phyloP scores from a whole-genome alignment of 2,113 vertebrate species.

The Myiopsitta monachus region DNA sequence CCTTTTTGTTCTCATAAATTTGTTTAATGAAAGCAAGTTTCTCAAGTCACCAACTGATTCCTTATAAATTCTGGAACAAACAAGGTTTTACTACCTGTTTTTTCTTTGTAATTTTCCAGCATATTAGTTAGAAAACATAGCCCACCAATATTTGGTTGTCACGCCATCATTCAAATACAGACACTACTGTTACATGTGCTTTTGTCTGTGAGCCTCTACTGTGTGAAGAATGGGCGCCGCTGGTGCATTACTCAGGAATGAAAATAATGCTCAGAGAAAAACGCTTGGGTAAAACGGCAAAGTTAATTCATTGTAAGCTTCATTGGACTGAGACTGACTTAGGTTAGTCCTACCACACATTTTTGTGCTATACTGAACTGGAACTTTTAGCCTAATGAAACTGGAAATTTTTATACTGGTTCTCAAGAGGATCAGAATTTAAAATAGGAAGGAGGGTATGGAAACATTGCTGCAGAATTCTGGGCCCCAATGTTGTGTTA shows the following conservation, averaged over 20 bases:
- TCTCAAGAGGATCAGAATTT: neutral
- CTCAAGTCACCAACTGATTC: neutral
- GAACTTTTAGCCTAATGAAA: neutral
- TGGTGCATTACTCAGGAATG: neutral
- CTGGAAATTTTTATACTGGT: neutral
- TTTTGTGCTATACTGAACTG: neutral
- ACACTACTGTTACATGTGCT: neutral
- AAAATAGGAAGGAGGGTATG: neutral
- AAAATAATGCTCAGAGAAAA: neutral
- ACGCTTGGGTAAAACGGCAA: neutral
- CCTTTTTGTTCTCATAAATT: neutral
- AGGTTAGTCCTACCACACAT: neutral
- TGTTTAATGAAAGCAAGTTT: neutral
- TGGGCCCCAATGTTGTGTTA: neutral
- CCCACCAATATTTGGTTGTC: neutral
- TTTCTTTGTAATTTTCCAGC: conserved; percentile 12
- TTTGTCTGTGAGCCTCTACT: neutral
- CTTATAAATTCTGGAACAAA: neutral
- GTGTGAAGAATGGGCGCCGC: neutral
- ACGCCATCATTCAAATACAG: neutral
- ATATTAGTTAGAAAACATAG: conserved; percentile 12
- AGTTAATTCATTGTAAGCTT: neutral
- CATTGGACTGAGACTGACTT: neutral
- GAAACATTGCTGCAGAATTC: neutral
- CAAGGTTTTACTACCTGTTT: neutral